Percentiles rank a stretch among this genome's conserved stretches.
These are phyloP conservation scores for Halesus radiatus DNA, from an alignment of 1,140 invertebrate species.

Conservation along the genomic window DNA sequence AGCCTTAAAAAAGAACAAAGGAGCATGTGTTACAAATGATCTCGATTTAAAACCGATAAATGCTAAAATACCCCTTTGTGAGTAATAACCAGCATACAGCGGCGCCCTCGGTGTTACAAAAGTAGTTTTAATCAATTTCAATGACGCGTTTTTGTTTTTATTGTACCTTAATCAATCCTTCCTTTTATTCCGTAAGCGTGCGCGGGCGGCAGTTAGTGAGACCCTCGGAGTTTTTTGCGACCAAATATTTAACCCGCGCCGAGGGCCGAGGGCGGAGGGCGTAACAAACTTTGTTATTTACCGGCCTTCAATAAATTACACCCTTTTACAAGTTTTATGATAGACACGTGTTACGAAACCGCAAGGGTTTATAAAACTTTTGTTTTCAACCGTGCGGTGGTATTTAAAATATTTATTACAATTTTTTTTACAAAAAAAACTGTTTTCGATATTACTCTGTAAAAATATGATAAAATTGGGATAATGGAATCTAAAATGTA, in stretches of 20 bases:
- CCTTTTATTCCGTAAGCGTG: slow-evolving; percentile 33
- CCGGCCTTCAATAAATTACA: slow-evolving; percentile 46
- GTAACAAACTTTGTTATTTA: slow-evolving; percentile 48
- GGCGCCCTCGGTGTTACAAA: slow-evolving; percentile 3
- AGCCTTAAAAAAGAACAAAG: no score
- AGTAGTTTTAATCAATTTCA: slow-evolving; percentile 42
- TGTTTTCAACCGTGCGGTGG: background rate
- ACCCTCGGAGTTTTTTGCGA: slow-evolving; percentile 9
- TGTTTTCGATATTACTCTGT: no score
- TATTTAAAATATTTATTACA: no score
- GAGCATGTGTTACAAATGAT: no score
- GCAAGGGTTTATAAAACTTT: slow-evolving; percentile 1
- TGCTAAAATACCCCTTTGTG: no score
- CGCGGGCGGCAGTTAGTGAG: slow-evolving; percentile 13
- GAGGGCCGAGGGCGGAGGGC: slow-evolving; percentile 33
- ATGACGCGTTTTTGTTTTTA: slow-evolving; percentile 28
- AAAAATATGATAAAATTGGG: no score
- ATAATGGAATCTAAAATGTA: no score
- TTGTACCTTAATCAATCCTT: slow-evolving; percentile 40
- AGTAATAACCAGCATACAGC: background rate
- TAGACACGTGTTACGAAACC: slow-evolving; percentile 48
- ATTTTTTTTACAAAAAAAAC: no score
- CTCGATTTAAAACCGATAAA: no score
- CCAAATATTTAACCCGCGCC: slow-evolving; percentile 28
- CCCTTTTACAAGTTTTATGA: slow-evolving; percentile 49